Percentiles rank a stretch among this genome's conserved stretches.
phyloP scores from a whole-genome alignment of 2,888 invertebrate genomes.

The Himalopsyche anomala region DNA sequence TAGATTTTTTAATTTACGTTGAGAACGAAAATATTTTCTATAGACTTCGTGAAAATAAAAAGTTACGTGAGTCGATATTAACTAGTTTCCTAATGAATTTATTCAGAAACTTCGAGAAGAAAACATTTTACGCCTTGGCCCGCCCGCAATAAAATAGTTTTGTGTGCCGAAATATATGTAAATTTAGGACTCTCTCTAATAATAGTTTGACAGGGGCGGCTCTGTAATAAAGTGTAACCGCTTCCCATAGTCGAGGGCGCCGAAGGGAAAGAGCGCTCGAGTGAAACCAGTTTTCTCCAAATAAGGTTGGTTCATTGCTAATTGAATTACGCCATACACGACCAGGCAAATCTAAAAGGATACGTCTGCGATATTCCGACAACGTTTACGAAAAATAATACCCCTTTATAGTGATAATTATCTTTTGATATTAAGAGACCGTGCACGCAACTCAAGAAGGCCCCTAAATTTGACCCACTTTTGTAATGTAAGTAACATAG shows the following conservation, averaged over 20 bases:
- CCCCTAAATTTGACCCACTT: neutral
- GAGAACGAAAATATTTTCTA: no score
- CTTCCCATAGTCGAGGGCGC: conserved; percentile 27
- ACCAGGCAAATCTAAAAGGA: conserved; percentile 19
- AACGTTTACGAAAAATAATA: conserved; percentile 28
- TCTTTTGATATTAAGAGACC: neutral
- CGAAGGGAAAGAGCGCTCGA: neutral
- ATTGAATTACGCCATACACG: conserved; percentile 37
- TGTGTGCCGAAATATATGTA: conserved; percentile 30
- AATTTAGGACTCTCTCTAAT: conserved; percentile 36
- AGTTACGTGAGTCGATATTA: no score
- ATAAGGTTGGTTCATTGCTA: conserved; percentile 34
- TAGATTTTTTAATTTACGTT: no score
- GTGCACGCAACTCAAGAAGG: neutral
- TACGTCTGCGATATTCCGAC: neutral
- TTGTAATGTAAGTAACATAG: neutral
- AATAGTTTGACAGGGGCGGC: conserved; percentile 28
- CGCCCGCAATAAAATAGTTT: neutral
- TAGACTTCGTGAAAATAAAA: no score
- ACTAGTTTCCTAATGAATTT: conserved; percentile 1
- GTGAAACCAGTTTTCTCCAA: conserved; percentile 36
- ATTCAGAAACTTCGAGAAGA: conserved; percentile 10
- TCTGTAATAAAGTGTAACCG: conserved; percentile 37
- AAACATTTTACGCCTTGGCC: neutral
- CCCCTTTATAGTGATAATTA: conserved; percentile 2